Evolutionary conservation across 2,888 invertebrate genomes (phyloP).

Genomic region (Trichopria drosophilae): DNA sequence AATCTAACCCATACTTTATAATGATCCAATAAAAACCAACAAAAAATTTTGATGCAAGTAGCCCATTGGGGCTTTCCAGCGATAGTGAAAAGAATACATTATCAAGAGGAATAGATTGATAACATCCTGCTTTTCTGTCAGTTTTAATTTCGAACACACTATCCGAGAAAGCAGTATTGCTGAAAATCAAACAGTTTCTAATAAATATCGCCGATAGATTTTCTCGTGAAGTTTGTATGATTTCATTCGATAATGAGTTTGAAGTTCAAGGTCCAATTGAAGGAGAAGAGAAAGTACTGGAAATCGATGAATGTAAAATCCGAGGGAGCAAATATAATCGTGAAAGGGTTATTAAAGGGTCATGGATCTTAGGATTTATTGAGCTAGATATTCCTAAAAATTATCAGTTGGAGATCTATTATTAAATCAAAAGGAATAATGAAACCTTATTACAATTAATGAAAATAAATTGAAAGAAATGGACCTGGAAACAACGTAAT

Average conservation of each 20-base stretch:
- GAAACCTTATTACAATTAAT: slow-evolving; percentile 9
- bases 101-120: too few species aligned
- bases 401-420: slow-evolving; percentile 16
- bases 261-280: slow-evolving; percentile 13
- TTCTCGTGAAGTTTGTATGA: slow-evolving; percentile 22
- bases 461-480: too few species aligned
- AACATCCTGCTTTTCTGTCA: slow-evolving; percentile 15
- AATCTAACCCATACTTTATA: too few species aligned
- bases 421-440: slow-evolving; percentile 12
- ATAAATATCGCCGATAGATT: slow-evolving; percentile 19
- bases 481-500: neutral
- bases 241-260: slow-evolving; percentile 16
- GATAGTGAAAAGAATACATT: too few species aligned
- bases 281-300: slow-evolving; percentile 13
- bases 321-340: slow-evolving; percentile 19
- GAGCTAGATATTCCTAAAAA: slow-evolving; percentile 9
- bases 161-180: slow-evolving; percentile 18
- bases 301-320: too few species aligned
- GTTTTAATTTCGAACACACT: slow-evolving; percentile 13
- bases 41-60: too few species aligned
- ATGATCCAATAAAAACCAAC: too few species aligned
- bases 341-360: too few species aligned
- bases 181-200: slow-evolving; percentile 10
- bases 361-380: slow-evolving; percentile 19
- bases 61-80: too few species aligned